A percentile compares a stretch with the other conserved stretches of the same genome.
phyloP scores from a whole-genome alignment of 2,888 invertebrate genomes.

The Plagiodera versicolora region DNA sequence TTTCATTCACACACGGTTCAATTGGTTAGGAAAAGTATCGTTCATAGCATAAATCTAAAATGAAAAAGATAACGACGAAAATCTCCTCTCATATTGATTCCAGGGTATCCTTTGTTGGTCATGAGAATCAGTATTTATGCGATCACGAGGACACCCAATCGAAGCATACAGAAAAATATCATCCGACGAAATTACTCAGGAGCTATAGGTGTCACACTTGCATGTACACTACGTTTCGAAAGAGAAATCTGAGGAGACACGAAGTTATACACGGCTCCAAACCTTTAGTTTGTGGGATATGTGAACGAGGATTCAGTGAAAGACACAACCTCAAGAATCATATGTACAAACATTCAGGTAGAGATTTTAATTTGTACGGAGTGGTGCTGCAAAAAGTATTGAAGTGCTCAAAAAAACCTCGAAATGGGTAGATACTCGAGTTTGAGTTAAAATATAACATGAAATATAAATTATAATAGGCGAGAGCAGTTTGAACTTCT shows the following conservation, averaged over 20 bases:
- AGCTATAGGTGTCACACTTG: constrained; percentile 5
- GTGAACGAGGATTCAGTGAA: neutral
- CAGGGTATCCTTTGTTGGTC: neutral
- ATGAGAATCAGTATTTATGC: neutral
- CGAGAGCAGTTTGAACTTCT: no score
- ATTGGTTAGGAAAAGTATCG: no score
- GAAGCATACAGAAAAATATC: neutral
- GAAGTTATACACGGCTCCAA: neutral
- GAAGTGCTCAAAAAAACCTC: no score
- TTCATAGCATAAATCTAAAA: no score
- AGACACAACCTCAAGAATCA: neutral
- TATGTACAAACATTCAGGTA: constrained; percentile 12
- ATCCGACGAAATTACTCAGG: neutral
- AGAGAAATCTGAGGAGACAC: constrained; percentile 6
- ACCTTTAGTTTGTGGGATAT: constrained; percentile 9
- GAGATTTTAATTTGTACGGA: neutral
- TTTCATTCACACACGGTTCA: no score
- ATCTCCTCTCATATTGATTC: no score
- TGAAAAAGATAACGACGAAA: no score
- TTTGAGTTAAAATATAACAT: no score
- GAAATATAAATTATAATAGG: no score
- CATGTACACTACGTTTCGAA: neutral
- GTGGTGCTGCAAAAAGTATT: no score
- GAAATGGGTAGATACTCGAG: no score
- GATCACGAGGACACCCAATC: neutral